Conservation (phyloP, 2,888 invertebrate species). For the Trachelus troglodyta region DNA sequence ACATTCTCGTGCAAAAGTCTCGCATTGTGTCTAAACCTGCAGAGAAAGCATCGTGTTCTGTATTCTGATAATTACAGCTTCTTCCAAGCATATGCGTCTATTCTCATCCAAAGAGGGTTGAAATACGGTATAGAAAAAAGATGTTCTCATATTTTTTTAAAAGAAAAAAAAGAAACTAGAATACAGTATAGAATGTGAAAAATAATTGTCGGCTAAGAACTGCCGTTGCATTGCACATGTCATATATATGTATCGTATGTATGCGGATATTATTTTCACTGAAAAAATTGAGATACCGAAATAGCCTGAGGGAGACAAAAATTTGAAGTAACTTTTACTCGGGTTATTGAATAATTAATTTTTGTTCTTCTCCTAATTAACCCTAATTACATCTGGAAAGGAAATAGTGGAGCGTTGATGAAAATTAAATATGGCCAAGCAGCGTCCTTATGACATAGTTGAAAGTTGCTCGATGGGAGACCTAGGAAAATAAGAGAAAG, state of each 20-base stretch:
- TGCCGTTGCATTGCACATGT: background rate
- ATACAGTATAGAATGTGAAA: background rate
- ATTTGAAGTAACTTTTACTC: background rate
- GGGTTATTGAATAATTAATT: background rate
- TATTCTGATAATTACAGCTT: background rate
- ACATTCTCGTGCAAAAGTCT: background rate
- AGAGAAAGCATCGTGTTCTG: background rate
- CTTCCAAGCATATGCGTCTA: background rate
- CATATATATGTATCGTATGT: no score
- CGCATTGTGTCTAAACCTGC: background rate
- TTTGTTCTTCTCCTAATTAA: background rate
- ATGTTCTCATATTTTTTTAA: background rate
- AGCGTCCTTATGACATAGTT: background rate
- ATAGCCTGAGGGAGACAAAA: background rate
- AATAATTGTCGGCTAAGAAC: background rate
- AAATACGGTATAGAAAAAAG: background rate
- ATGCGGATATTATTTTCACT: background rate
- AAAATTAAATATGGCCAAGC: background rate
- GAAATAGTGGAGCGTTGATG: background rate
- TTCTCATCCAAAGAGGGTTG: background rate
- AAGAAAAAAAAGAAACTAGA: background rate
- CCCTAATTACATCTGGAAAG: background rate
- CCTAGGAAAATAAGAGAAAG: background rate
- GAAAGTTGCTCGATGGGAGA: no score
- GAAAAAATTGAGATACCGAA: background rate